phyloP scores from a whole-genome alignment of 2,113 vertebrate genomes.

The Mandrillus leucophaeus region DNA sequence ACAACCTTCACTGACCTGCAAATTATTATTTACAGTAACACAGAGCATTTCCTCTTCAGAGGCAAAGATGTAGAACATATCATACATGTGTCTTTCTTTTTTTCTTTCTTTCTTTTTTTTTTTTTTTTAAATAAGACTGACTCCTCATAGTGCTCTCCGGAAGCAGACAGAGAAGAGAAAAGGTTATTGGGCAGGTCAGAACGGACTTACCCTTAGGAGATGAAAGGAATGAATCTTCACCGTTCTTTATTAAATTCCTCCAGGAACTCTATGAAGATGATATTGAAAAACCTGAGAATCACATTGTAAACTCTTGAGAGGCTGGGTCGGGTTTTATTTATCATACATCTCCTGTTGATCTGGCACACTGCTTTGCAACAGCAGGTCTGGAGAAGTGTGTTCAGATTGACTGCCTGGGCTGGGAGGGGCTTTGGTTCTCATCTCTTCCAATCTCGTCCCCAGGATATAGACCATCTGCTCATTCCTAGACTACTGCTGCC shows the following conservation, averaged over 20 bases:
- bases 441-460: not conserved
- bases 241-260: constrained; percentile 19
- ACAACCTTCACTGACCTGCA: constrained; percentile 58
- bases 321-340: not conserved
- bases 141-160: not conserved
- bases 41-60: constrained; percentile 56
- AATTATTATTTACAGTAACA: constrained; percentile 71
- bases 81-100: not conserved
- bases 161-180: constrained; percentile 25
- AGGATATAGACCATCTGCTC: not conserved
- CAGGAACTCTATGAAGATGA: not conserved
- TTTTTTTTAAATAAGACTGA: not conserved
- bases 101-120: not conserved
- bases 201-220: not conserved
- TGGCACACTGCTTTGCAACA: fast-evolving
- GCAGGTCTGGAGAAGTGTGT: not conserved
- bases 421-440: not conserved
- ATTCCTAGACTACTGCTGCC: not conserved
- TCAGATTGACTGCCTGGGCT: not conserved
- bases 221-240: not conserved
- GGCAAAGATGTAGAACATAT: not conserved
- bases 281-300: not conserved
- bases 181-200: not conserved
- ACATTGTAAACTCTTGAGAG: not conserved
- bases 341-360: not conserved